Percentiles rank a stretch among this genome's conserved stretches.
phyloP scores from a whole-genome alignment of 2,888 invertebrate genomes.

The Eupithecia insigniata region DNA sequence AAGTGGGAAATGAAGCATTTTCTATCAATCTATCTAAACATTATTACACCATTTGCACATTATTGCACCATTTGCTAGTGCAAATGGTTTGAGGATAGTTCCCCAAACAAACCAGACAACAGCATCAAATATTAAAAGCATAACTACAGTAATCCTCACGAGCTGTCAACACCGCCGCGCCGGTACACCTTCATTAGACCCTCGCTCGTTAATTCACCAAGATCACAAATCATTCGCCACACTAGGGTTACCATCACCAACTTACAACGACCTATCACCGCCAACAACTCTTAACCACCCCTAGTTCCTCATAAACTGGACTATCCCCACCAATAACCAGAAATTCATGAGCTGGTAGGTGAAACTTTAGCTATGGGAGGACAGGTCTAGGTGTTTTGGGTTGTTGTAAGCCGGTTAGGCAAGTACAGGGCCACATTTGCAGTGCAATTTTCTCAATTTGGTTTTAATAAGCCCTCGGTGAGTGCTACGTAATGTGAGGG shows the following conservation, averaged over 20 bases:
- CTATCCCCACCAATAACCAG: constrained; percentile 43
- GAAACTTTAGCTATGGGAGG: constrained; percentile 36
- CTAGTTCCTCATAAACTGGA: constrained; percentile 53
- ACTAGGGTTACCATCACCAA: constrained; percentile 53
- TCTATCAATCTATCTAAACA: too few relatives aligned
- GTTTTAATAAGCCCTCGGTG: constrained; percentile 77
- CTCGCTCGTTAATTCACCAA: constrained; percentile 71
- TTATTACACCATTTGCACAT: too few relatives aligned
- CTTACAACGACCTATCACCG: constrained; percentile 21
- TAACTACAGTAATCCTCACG: constrained; percentile 60
- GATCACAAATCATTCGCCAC: constrained; percentile 73
- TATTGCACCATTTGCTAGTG: not conserved
- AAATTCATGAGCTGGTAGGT: constrained; percentile 47
- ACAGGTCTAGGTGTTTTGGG: constrained; percentile 53
- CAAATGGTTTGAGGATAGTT: too few relatives aligned
- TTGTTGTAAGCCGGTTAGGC: constrained; percentile 69
- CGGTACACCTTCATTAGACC: constrained; percentile 73
- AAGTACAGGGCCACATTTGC: constrained; percentile 79
- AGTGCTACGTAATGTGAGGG: constrained; percentile 70
- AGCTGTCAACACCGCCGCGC: constrained; percentile 71
- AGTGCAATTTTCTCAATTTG: constrained; percentile 82
- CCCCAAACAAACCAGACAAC: constrained; percentile 27
- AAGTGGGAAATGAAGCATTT: too few relatives aligned
- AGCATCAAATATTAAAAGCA: constrained; percentile 52
- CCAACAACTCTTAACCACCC: constrained; percentile 31